These are phyloP conservation scores for Amblyraja radiata DNA, from an alignment of 2,797 vertebrate species.

Conservation along the genomic window DNA sequence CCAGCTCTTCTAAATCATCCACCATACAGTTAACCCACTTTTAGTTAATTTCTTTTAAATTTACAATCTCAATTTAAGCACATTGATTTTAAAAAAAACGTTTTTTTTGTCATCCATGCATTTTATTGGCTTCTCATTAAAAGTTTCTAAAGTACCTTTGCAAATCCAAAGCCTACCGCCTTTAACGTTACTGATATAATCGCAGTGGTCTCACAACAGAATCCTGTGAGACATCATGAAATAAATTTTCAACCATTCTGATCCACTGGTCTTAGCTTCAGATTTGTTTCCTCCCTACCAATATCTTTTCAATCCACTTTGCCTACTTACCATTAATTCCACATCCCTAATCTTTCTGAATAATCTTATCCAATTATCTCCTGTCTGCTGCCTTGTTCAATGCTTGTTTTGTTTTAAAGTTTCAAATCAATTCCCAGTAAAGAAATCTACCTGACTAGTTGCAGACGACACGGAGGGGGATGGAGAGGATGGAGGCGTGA, in stretches of 20 bases:
- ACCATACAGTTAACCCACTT: neutral
- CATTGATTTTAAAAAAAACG: neutral
- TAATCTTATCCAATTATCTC: neutral
- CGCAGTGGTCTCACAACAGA: neutral
- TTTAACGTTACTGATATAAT: neutral
- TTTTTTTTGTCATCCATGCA: neutral
- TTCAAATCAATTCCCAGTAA: neutral
- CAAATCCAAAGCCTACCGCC: neutral
- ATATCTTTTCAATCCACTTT: neutral
- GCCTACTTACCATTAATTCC: neutral
- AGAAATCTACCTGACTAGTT: conserved; percentile 78
- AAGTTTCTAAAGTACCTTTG: neutral
- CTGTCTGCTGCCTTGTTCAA: neutral
- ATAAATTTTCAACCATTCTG: neutral
- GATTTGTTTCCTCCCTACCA: neutral
- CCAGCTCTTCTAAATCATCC: neutral
- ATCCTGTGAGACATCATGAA: neutral
- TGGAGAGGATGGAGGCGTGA: conserved; percentile 90
- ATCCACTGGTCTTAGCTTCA: neutral
- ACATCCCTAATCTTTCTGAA: neutral
- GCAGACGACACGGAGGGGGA: conserved; percentile 94
- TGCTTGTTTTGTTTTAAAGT: neutral
- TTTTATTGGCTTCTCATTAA: neutral
- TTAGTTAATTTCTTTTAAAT: neutral
- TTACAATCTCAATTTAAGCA: neutral